Evolutionary conservation across 1,140 invertebrate genomes (phyloP).

Genomic region (Drosophila setifemur): DNA sequence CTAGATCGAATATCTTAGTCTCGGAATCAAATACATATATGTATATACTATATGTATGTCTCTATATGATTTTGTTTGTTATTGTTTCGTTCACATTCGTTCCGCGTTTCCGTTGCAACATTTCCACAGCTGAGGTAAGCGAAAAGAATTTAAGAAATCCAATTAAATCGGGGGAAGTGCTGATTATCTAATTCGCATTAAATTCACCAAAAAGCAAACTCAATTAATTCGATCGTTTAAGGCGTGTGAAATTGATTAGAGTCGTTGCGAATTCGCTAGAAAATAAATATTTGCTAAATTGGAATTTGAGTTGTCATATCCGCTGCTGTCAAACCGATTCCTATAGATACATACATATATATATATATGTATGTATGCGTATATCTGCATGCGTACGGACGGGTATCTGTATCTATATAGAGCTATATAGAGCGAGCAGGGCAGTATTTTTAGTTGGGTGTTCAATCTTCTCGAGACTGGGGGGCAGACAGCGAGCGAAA

Average conservation of each 20-base stretch:
- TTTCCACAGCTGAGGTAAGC: conserved; percentile 39
- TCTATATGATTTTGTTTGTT: neutral
- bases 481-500: conserved; percentile 41
- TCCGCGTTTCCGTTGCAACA: conserved; percentile 40
- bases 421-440: conserved; percentile 61
- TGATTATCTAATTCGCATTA: conserved; percentile 43
- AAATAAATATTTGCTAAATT: conserved; percentile 61
- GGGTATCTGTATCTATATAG: conserved; percentile 9
- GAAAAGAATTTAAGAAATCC: conserved; percentile 10
- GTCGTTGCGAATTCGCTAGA: neutral
- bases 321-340: too few species aligned
- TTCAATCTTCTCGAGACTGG: conserved; percentile 70
- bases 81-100: conserved; percentile 22
- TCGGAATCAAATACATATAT: conserved; percentile 24
- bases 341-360: conserved; percentile 24
- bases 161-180: conserved; percentile 29
- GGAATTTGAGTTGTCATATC: conserved; percentile 74
- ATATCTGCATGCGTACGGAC: conserved; percentile 3
- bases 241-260: conserved; percentile 41
- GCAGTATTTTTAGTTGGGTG: conserved; percentile 68
- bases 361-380: conserved; percentile 1
- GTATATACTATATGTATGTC: conserved; percentile 4
- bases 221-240: conserved; percentile 61
- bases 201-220: conserved; percentile 31
- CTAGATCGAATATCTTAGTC: conserved; percentile 2